These are phyloP conservation scores for Acrocera orbiculus DNA, from an alignment of 2,888 invertebrate species.

Conservation along the genomic window DNA sequence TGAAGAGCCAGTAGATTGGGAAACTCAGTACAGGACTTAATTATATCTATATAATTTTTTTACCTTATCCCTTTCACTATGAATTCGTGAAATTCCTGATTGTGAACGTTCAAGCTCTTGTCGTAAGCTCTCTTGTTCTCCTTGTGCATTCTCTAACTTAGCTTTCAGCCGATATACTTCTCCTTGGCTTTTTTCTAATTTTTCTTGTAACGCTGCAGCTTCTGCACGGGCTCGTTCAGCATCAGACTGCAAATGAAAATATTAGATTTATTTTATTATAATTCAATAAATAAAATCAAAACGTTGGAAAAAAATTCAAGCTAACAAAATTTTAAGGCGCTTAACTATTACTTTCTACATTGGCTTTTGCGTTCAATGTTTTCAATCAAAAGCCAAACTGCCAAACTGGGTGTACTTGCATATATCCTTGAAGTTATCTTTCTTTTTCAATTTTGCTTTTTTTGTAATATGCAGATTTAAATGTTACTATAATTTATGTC, in stretches of 20 bases:
- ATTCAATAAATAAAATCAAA: not conserved
- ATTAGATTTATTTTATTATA: not conserved
- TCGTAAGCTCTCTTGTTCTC: conserved; percentile 80
- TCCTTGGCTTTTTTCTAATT: conserved; percentile 85
- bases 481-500: no score
- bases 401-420: no score
- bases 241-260: conserved; percentile 37
- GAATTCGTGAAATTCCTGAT: conserved; percentile 63
- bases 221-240: conserved; percentile 73
- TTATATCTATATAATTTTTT: no score
- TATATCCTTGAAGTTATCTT: no score
- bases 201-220: conserved; percentile 72
- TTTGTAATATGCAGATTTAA: no score
- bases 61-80: conserved; percentile 69
- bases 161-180: conserved; percentile 89
- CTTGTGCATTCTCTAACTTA: conserved; percentile 85
- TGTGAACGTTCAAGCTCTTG: conserved; percentile 82
- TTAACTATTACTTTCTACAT: no score
- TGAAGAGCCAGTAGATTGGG: no score
- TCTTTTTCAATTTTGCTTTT: no score
- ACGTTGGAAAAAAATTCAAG: not conserved
- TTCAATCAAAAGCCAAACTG: no score
- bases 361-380: no score
- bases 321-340: no score
- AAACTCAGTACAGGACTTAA: no score